Conservation (phyloP, 2,797 vertebrate genomes). For the Orientallactaga sibirica region DNA sequence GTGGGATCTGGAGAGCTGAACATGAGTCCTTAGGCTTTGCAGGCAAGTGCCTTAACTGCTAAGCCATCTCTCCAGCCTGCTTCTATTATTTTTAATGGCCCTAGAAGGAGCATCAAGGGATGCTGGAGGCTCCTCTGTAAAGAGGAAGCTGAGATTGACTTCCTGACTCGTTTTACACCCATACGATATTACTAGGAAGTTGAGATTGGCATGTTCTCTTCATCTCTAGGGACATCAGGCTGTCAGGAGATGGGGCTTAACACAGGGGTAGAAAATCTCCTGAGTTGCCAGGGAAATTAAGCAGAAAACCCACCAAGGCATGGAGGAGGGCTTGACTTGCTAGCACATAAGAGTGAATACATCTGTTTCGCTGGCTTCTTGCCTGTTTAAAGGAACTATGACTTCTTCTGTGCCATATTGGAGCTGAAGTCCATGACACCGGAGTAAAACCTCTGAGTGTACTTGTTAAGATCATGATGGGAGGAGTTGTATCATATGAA, state of each 20-base stretch:
- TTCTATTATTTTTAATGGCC: neutral
- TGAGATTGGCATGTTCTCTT: neutral
- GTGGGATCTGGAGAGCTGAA: too few relatives aligned
- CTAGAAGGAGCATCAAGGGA: neutral
- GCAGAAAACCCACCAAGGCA: neutral
- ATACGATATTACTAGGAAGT: neutral
- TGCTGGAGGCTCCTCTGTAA: slow-evolving; percentile 17
- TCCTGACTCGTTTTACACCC: neutral
- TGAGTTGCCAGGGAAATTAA: slow-evolving; percentile 34
- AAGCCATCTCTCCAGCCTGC: too few relatives aligned
- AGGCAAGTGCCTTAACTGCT: too few relatives aligned
- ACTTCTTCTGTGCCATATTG: neutral
- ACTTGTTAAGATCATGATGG: neutral
- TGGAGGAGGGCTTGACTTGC: neutral
- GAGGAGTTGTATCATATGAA: neutral
- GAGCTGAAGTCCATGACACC: neutral
- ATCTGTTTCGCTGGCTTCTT: neutral
- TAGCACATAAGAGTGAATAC: neutral
- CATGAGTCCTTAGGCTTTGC: too few relatives aligned
- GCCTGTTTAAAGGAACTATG: neutral
- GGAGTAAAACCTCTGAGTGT: slow-evolving; percentile 10
- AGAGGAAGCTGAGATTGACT: neutral
- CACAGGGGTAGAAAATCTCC: slow-evolving; percentile 10
- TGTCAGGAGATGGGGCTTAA: slow-evolving; percentile 12
- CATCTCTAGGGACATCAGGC: slow-evolving; percentile 17